A percentile compares a stretch with the other conserved stretches of the same genome.
Evolutionary conservation across 2,888 invertebrate species (phyloP).

Genomic region (Drosophila crucigera): DNA sequence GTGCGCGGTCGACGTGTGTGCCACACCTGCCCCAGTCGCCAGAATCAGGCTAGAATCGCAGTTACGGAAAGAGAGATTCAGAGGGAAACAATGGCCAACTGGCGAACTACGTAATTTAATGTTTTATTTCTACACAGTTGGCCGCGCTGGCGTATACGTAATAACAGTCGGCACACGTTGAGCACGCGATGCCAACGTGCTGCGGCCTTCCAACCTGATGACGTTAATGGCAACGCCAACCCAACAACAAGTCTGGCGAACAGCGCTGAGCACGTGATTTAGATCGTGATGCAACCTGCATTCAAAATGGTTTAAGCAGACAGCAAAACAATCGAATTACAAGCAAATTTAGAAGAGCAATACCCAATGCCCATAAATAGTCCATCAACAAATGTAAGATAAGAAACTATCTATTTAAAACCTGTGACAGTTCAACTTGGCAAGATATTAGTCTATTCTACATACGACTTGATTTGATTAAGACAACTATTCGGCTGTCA

Average conservation of each 20-base stretch:
- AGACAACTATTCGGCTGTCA: conserved; percentile 37
- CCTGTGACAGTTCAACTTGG: background rate
- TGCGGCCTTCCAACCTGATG: conserved; percentile 58
- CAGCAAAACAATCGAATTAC: background rate
- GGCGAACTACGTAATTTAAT: conserved; percentile 74
- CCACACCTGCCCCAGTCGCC: conserved; percentile 66
- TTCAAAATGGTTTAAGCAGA: background rate
- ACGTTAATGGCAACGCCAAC: conserved; percentile 44
- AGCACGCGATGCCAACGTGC: conserved; percentile 76
- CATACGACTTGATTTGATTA: background rate
- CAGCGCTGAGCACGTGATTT: conserved; percentile 47
- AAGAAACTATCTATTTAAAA: background rate
- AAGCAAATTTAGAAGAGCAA: background rate
- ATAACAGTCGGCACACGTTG: conserved; percentile 70
- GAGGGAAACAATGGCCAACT: conserved; percentile 47
- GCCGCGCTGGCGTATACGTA: conserved; percentile 70
- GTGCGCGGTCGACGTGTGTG: conserved; percentile 68
- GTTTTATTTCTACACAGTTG: conserved; percentile 75
- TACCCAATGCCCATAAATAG: background rate
- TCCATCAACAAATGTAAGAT: background rate
- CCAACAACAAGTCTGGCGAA: conserved; percentile 5
- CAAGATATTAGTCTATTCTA: background rate
- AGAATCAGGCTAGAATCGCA: conserved; percentile 36
- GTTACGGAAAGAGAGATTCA: conserved; percentile 13
- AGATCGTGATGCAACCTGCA: conserved; percentile 9